These are phyloP conservation scores for Stenchaetothrips biformis DNA, from an alignment of 2,888 invertebrate species.

Conservation along the genomic window DNA sequence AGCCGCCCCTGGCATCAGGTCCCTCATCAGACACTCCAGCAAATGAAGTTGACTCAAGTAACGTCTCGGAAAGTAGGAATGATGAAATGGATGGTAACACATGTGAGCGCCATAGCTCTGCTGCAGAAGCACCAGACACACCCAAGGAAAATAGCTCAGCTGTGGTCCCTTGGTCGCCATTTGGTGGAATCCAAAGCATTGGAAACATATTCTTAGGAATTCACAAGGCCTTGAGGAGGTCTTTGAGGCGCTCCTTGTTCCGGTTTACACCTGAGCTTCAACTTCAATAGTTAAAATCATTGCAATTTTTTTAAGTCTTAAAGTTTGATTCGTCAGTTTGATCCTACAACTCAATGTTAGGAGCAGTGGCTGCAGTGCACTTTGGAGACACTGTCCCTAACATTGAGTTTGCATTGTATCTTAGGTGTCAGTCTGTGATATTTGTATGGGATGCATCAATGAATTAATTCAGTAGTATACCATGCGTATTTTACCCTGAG, in stretches of 20 bases:
- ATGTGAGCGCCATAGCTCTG: background rate
- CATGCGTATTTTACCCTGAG: no score
- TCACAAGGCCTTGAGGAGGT: background rate
- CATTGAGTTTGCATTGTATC: background rate
- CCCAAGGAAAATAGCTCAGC: background rate
- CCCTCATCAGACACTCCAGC: background rate
- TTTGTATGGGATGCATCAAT: background rate
- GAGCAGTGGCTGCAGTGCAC: slow-evolving; percentile 30
- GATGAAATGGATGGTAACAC: no score
- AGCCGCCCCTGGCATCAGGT: background rate
- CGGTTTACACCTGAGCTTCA: background rate
- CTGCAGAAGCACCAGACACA: background rate
- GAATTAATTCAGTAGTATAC: no score
- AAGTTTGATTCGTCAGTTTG: slow-evolving; percentile 6
- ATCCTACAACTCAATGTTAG: slow-evolving; percentile 29
- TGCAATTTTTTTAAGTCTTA: background rate
- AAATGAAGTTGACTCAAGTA: background rate
- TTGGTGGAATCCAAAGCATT: slow-evolving; percentile 2
- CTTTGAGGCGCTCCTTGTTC: slow-evolving; percentile 1
- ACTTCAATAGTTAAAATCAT: no score
- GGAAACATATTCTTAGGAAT: background rate
- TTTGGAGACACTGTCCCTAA: background rate
- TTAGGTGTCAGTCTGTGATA: background rate
- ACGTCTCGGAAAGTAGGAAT: background rate
- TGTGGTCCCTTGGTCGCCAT: background rate